phyloP scores from a whole-genome alignment of 2,888 invertebrate species.

The Aphidius colemani region DNA sequence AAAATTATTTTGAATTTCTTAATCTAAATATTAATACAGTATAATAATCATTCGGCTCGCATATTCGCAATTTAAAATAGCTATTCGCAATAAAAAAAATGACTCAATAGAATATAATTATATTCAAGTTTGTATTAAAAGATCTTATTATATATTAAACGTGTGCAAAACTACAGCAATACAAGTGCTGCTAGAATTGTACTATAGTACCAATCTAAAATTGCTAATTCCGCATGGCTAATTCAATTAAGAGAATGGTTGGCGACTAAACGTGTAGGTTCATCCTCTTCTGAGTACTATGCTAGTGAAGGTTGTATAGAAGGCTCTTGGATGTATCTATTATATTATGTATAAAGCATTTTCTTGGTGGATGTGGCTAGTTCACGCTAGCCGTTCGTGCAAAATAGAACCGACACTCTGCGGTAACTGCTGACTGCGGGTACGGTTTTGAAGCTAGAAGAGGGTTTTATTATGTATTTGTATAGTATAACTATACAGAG shows the following conservation, averaged over 20 bases:
- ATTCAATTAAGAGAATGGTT: constrained; percentile 57
- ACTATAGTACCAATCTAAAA: constrained; percentile 49
- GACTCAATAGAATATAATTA: no score
- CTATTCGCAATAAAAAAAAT: no score
- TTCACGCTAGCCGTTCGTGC: constrained; percentile 30
- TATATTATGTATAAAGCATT: constrained; percentile 13
- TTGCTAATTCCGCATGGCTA: constrained; percentile 56
- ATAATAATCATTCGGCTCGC: no score
- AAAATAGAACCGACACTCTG: constrained; percentile 48
- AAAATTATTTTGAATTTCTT: no score
- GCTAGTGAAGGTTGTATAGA: constrained; percentile 25
- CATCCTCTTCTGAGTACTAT: constrained; percentile 27
- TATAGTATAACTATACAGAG: not conserved
- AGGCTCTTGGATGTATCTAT: constrained; percentile 34
- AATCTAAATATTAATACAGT: no score
- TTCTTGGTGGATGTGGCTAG: constrained; percentile 33
- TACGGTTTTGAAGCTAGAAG: not conserved
- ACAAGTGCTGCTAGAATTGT: not conserved
- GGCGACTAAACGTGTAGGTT: constrained; percentile 28
- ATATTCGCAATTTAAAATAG: no score
- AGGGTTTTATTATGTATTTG: not conserved
- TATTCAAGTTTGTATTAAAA: no score
- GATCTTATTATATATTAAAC: not conserved
- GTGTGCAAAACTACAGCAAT: not conserved
- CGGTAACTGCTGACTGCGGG: constrained; percentile 51